A percentile compares a stretch with the other conserved stretches of the same genome.
These are phyloP conservation scores for Pelecanus crispus DNA, from an alignment of 2,113 vertebrate species.

Conservation along the genomic window DNA sequence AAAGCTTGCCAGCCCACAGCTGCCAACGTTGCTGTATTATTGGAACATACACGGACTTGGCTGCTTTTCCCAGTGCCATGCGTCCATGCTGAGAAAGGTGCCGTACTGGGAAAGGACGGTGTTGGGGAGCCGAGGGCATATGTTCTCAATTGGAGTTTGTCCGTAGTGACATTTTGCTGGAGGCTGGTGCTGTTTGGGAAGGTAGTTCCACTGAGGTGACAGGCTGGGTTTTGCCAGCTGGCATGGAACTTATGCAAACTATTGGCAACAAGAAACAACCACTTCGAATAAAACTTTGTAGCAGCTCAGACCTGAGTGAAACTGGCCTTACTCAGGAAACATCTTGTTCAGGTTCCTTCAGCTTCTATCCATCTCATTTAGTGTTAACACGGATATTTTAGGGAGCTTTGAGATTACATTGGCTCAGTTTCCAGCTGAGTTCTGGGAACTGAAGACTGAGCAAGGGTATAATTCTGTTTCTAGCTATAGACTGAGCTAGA, in stretches of 20 bases:
- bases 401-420: background rate
- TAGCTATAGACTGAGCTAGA: background rate
- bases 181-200: background rate
- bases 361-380: background rate
- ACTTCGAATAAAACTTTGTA: background rate
- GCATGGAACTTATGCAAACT: background rate
- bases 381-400: background rate
- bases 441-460: background rate
- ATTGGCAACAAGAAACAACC: background rate
- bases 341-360: background rate
- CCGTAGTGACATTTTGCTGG: background rate
- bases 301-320: background rate
- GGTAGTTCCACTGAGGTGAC: background rate
- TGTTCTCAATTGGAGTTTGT: background rate
- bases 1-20: background rate
- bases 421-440: background rate
- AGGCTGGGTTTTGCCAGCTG: background rate
- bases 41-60: background rate
- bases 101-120: background rate
- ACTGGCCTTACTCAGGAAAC: background rate
- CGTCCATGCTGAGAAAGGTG: background rate
- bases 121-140: conserved; percentile 1
- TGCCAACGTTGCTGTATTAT: background rate
- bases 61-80: background rate
- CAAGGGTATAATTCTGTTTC: background rate